phyloP scores from a whole-genome alignment of 2,888 invertebrate species.

The Plebejus argus region DNA sequence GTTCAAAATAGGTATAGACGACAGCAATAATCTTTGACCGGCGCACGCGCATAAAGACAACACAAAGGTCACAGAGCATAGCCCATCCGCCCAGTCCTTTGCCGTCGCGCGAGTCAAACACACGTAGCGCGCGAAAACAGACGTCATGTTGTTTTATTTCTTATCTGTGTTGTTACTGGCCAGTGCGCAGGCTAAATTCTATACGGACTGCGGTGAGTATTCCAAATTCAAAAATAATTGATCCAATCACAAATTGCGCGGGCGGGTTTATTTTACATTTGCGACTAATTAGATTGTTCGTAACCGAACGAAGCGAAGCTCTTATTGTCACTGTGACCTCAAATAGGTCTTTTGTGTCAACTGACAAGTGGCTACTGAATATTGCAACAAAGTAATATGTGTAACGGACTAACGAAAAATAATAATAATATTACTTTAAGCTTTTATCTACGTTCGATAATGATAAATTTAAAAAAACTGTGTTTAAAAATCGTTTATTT shows the following conservation, averaged over 20 bases:
- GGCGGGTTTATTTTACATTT: background rate
- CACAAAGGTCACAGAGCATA: slow-evolving; percentile 60
- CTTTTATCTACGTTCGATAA: too few relatives aligned
- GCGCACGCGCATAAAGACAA: slow-evolving; percentile 65
- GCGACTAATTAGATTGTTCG: background rate
- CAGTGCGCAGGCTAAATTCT: slow-evolving; percentile 69
- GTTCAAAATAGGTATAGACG: slow-evolving; percentile 28
- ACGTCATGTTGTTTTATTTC: slow-evolving; percentile 61
- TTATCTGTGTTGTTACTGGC: slow-evolving; percentile 58
- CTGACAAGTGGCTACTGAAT: background rate
- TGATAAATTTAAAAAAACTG: too few relatives aligned
- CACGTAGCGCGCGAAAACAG: slow-evolving; percentile 66
- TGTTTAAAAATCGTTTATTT: background rate
- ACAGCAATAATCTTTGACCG: slow-evolving; percentile 59
- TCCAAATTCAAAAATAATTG: background rate
- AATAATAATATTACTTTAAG: too few relatives aligned
- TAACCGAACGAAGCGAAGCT: background rate
- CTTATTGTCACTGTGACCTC: background rate
- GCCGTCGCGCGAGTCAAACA: slow-evolving; percentile 65
- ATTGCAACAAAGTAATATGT: background rate
- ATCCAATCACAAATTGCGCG: background rate
- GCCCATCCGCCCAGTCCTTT: slow-evolving; percentile 59
- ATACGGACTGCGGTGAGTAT: slow-evolving; percentile 68
- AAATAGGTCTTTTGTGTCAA: background rate
- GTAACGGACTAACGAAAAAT: background rate